These are phyloP conservation scores for Montipora foliosa DNA, from an alignment of 64 coral and sea anemone genomes.

Conservation along the genomic window DNA sequence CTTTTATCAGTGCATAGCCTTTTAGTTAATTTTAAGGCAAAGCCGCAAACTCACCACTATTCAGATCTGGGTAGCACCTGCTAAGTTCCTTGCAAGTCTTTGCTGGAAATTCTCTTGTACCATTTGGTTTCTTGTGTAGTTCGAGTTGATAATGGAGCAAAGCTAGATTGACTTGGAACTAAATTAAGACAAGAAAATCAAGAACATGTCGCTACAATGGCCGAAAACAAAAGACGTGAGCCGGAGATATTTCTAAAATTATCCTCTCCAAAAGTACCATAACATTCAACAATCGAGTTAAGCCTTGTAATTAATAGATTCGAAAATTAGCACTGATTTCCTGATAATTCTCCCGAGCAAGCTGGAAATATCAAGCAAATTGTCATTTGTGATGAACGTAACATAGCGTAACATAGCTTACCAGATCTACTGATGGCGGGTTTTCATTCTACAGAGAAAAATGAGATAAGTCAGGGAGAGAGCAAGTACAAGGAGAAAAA, in stretches of 20 bases:
- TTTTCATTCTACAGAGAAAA: neutral
- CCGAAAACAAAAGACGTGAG: too few species aligned
- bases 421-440: neutral
- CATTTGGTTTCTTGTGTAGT: conserved; percentile 55
- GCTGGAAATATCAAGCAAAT: too few species aligned
- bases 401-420: neutral
- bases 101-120: conserved; percentile 58
- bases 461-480: neutral
- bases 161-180: conserved; percentile 30
- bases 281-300: too few species aligned
- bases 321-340: too few species aligned
- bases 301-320: too few species aligned
- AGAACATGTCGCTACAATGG: neutral
- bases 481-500: neutral
- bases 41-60: conserved; percentile 38
- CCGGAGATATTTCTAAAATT: too few species aligned
- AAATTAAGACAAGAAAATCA: neutral
- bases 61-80: conserved; percentile 50
- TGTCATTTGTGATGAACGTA: too few species aligned
- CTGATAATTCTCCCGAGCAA: too few species aligned
- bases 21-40: too few species aligned
- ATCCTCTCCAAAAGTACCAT: too few species aligned
- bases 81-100: conserved; percentile 58
- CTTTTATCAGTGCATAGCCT: too few species aligned
- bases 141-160: conserved; percentile 58